Percentiles rank a stretch among this genome's conserved stretches.
These are phyloP conservation scores for Datnioides undecimradiatus DNA, from an alignment of 2,113 vertebrate species.

Conservation along the genomic window DNA sequence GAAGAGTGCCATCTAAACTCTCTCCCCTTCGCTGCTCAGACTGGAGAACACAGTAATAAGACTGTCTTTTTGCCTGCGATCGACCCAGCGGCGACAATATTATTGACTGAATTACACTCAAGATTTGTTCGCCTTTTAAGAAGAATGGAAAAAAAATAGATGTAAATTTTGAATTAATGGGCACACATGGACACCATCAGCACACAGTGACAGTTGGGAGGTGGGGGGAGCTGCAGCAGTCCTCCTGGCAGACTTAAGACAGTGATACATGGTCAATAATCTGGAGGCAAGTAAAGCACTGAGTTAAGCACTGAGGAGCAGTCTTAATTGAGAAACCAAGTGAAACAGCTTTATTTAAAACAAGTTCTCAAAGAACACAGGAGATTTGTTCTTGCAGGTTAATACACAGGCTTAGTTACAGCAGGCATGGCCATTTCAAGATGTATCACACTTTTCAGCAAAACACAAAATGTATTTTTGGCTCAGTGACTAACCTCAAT, in stretches of 20 bases:
- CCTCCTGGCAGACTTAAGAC: slow-evolving; percentile 8
- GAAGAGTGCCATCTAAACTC: slow-evolving; percentile 24
- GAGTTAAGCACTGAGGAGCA: background rate
- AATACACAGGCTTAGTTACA: too few species aligned
- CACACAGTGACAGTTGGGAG: background rate
- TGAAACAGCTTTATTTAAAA: background rate
- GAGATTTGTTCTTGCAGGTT: background rate
- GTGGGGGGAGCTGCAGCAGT: slow-evolving; percentile 7
- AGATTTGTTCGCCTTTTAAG: slow-evolving; percentile 25
- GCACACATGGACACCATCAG: slow-evolving; percentile 10
- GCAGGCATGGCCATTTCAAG: too few species aligned
- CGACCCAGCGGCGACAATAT: slow-evolving; percentile 16
- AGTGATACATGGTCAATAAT: slow-evolving; percentile 26
- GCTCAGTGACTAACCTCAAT: background rate
- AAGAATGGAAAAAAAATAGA: background rate
- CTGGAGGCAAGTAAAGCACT: background rate
- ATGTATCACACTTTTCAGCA: too few species aligned
- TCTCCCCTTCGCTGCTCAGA: background rate
- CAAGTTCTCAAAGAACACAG: background rate
- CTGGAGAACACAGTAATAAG: slow-evolving; percentile 20
- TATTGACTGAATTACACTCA: slow-evolving; percentile 45
- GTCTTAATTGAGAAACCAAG: background rate
- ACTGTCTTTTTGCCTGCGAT: slow-evolving; percentile 22
- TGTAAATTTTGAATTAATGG: slow-evolving; percentile 31
- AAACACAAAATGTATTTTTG: background rate